These are phyloP conservation scores for Villa cingulata DNA, from an alignment of 2,888 invertebrate genomes.

Conservation along the genomic window DNA sequence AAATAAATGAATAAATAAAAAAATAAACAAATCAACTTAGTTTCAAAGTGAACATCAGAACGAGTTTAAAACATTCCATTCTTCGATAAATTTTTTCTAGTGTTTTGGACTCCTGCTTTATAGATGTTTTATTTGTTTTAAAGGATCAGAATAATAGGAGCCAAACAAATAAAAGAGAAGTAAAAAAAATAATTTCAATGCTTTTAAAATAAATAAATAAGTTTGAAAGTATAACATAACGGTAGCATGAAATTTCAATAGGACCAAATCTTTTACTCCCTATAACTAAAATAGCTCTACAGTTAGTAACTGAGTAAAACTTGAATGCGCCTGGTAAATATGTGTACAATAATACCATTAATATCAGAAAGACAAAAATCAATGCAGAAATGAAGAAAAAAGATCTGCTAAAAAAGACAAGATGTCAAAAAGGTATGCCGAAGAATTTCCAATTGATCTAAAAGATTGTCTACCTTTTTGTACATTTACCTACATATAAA, in stretches of 20 bases:
- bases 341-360: too few species aligned
- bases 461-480: not conserved
- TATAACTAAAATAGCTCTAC: too few species aligned
- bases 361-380: not conserved
- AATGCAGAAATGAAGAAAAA: not conserved
- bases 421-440: constrained; percentile 8
- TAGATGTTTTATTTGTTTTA: not conserved
- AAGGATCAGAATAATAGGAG: too few species aligned
- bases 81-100: not conserved
- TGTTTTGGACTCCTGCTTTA: not conserved
- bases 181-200: not conserved
- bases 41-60: too few species aligned
- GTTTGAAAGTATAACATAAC: not conserved
- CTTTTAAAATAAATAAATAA: not conserved
- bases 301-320: too few species aligned
- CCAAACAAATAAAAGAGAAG: too few species aligned
- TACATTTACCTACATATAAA: too few species aligned
- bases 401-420: not conserved
- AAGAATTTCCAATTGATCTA: constrained; percentile 4
- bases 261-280: not conserved
- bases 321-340: too few species aligned
- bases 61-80: too few species aligned
- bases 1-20: too few species aligned
- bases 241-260: not conserved
- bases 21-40: too few species aligned